phyloP scores from a whole-genome alignment of 2,888 invertebrate species.

The Oscheius sp. region DNA sequence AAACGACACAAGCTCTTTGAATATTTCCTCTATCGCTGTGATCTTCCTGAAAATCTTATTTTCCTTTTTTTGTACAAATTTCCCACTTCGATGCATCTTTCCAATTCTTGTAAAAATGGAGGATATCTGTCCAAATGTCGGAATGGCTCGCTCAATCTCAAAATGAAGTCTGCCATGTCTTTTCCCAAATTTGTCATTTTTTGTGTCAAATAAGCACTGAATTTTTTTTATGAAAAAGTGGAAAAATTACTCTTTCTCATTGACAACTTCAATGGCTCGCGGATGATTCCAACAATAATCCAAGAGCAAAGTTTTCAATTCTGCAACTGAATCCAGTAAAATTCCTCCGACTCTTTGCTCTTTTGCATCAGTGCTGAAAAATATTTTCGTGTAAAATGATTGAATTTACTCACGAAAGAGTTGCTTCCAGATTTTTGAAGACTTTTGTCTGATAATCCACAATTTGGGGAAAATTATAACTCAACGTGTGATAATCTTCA shows the following conservation, averaged over 20 bases:
- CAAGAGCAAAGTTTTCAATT: constrained; percentile 84
- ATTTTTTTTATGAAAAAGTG: not conserved
- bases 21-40: constrained; percentile 96
- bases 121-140: constrained; percentile 93
- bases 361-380: constrained; percentile 30
- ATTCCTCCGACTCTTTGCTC: constrained; percentile 91
- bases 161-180: constrained; percentile 88
- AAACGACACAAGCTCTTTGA: constrained; percentile 92
- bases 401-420: constrained; percentile 22
- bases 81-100: constrained; percentile 86
- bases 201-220: constrained; percentile 13
- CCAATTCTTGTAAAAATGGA: constrained; percentile 86
- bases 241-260: constrained; percentile 84
- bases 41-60: constrained; percentile 78
- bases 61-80: constrained; percentile 21
- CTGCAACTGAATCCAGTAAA: constrained; percentile 82
- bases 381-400: not conserved
- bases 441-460: constrained; percentile 87
- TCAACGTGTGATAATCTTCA: constrained; percentile 82
- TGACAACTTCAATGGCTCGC: constrained; percentile 90
- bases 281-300: constrained; percentile 93
- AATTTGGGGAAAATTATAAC: constrained; percentile 89
- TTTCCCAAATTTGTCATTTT: constrained; percentile 80
- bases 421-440: constrained; percentile 74
- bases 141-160: constrained; percentile 93